Evolutionary conservation across 2,113 vertebrate genomes (phyloP), one percentile per base, ranked within the genome.

Genomic region (Mugil cephalus): DNA sequence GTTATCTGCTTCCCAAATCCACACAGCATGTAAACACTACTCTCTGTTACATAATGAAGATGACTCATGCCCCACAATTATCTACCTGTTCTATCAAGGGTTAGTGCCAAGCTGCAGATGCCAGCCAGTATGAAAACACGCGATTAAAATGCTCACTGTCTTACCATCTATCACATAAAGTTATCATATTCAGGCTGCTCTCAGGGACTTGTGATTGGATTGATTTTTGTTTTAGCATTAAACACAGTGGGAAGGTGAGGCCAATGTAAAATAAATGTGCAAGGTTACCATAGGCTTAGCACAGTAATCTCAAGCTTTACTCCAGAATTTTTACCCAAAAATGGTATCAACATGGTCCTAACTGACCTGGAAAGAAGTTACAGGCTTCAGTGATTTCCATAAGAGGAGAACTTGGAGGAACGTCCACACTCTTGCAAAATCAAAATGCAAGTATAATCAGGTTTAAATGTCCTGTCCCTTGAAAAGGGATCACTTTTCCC

Each of bases 321-420:
- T 30, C n/a, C n/a, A n/a, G 12, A 55, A 39, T 77, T 84, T 85
- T 79, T 85, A 77, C 24, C 86, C 81, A 75, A 87, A 89, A 88
- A 80, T n/a, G 85, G 80, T 45, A 85, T 83, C 47, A 73, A 52
- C 54, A 39, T 59, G 30, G 14, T 7, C 52, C 18, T 12, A 40
- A 66, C 34, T 83, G 71, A 88, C 70, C 63, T 68, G 58, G 65
- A 70, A 46, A 52, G 11, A 69, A 63, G 63, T 69, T 78, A 15
- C 30, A 80, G 67, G 62, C 72, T 63, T 82, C 65, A 79, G 51
- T 70, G 10, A 76, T 77, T 87, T 89, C 77, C 80, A 76, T 79
- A 86, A 83, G 55, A 61, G 71, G 74, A 77, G 53, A 86, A 59
- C 12, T 64, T 54, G 19, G 72, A 55, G 47, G 0, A 52, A n/a